Conservation (phyloP, 2,113 vertebrate species). For the Cochlearius cochlearius region DNA sequence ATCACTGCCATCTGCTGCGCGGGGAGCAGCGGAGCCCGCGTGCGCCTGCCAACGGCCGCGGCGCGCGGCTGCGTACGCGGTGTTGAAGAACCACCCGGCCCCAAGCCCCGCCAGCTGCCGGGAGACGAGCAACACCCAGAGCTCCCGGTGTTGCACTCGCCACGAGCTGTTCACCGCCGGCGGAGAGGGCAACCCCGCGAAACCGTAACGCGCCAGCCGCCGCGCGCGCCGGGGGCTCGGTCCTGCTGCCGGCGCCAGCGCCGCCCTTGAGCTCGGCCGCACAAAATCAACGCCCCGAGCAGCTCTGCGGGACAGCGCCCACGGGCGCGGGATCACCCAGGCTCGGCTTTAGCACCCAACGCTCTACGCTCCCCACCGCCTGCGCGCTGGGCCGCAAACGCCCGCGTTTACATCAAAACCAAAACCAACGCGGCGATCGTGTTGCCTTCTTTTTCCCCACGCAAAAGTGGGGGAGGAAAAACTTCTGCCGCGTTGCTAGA, state of each 20-base stretch:
- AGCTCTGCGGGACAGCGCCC: not conserved
- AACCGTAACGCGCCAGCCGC: accelerated
- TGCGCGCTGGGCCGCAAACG: not conserved
- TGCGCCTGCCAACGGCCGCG: accelerated
- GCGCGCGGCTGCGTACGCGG: accelerated
- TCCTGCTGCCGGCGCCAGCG: not conserved
- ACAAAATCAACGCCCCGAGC: accelerated
- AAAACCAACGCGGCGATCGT: accelerated
- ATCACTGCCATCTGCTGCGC: not conserved
- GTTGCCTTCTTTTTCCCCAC: not conserved
- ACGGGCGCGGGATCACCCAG: not conserved
- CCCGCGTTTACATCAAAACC: not conserved
- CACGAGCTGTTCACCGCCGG: accelerated
- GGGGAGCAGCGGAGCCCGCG: not conserved
- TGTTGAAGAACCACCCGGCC: not conserved
- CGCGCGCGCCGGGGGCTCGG: accelerated
- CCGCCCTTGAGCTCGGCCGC: not conserved
- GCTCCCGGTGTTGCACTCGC: not conserved
- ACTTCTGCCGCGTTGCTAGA: not conserved
- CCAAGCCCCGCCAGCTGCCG: not conserved
- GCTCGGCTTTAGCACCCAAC: not conserved
- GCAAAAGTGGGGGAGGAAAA: not conserved
- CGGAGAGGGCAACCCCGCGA: not conserved
- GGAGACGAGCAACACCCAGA: not conserved
- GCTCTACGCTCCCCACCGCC: accelerated